Evolutionary conservation across 2,888 invertebrate genomes (phyloP).

Genomic region (Andrena bicolor): DNA sequence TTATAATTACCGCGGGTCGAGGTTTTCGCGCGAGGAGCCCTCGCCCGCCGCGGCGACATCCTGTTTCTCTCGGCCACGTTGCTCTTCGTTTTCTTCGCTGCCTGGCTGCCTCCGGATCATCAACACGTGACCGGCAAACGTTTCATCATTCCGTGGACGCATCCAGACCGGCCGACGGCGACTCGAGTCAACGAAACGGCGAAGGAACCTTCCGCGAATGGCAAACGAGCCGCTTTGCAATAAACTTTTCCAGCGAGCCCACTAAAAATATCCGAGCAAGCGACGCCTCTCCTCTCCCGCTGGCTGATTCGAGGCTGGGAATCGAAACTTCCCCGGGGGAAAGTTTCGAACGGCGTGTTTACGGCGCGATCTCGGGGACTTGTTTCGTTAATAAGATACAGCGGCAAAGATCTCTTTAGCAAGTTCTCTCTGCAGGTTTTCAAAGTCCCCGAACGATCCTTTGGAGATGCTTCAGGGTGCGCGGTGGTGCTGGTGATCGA

Average conservation of each 20-base stretch:
- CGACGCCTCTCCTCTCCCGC: neutral
- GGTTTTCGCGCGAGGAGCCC: conserved; percentile 50
- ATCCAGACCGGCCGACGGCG: conserved; percentile 9
- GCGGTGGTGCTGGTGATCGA: neutral
- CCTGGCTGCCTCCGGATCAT: conserved; percentile 53
- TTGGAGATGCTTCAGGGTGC: neutral
- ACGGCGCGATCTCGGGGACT: neutral
- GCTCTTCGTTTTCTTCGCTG: conserved; percentile 55
- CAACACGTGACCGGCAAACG: conserved; percentile 73
- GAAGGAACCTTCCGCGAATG: conserved; percentile 19
- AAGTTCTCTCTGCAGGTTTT: neutral
- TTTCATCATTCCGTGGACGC: conserved; percentile 60
- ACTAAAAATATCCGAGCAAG: neutral
- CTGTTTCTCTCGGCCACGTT: conserved; percentile 71
- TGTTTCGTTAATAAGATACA: conserved; percentile 15
- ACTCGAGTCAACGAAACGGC: conserved; percentile 9
- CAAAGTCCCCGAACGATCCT: neutral
- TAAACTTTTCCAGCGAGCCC: conserved; percentile 7
- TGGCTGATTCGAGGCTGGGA: neutral
- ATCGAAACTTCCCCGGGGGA: neutral
- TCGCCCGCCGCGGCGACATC: conserved; percentile 73
- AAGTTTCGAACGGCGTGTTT: conserved; percentile 19
- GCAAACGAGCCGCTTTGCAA: neutral
- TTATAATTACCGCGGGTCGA: conserved; percentile 68
- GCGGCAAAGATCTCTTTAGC: neutral